phyloP scores from a whole-genome alignment of 2,113 vertebrate genomes.

The Rhipidura dahli region DNA sequence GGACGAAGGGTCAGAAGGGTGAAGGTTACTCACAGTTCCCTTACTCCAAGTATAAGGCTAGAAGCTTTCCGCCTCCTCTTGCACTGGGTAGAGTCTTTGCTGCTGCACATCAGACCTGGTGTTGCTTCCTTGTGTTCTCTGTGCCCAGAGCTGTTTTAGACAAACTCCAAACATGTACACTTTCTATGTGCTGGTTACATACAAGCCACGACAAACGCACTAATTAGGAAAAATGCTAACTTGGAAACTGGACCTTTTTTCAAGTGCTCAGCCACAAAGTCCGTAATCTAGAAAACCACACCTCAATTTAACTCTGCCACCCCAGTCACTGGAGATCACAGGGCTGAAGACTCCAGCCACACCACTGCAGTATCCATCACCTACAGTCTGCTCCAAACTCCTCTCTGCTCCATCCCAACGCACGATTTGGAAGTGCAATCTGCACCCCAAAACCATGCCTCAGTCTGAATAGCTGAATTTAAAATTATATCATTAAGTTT shows the following conservation, averaged over 20 bases:
- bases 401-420: fast-evolving
- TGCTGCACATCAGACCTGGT: fast-evolving
- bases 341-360: not conserved
- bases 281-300: not conserved
- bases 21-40: not conserved
- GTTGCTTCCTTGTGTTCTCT: not conserved
- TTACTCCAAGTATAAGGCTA: not conserved
- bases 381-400: not conserved
- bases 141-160: not conserved
- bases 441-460: not conserved
- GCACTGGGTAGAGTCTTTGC: not conserved
- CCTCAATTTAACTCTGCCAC: not conserved
- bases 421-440: not conserved
- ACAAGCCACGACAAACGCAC: not conserved
- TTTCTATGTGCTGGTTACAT: not conserved
- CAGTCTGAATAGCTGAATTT: not conserved
- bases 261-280: not conserved
- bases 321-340: not conserved
- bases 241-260: not conserved
- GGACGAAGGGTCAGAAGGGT: not conserved
- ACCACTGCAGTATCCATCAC: not conserved
- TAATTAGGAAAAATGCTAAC: not conserved
- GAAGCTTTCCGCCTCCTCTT: not conserved
- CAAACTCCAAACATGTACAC: not conserved
- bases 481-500: not conserved